Base-by-base conservation (phyloP, 1,140 invertebrate genomes). In the Arion vulgaris region DNA sequence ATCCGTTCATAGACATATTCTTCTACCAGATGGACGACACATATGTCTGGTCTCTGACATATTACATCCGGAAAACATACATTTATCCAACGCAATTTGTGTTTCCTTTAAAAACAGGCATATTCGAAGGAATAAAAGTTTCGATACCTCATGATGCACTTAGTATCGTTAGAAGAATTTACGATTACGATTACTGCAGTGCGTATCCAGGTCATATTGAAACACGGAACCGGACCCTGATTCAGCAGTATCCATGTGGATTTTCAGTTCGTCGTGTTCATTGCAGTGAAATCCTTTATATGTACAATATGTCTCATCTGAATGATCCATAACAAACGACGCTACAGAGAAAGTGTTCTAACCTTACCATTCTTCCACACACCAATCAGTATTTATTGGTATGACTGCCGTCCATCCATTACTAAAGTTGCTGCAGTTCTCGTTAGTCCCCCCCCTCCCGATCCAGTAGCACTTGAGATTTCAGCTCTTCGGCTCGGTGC, bases 1-100 rank as follows among this genome's bases (percentile, higher is more conserved):
- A 34, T 15, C 66, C 66, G 62, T 71, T 69, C 38, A 28, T 80
- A 39, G 66, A 80, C 45, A 80, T 80, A 15, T 71, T 71, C 62
- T 51, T 80, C 26, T 68, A 71, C 39, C 39, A 39, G 38, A 71
- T 28, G 26, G 68, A 80, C 45, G 62, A 49, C 13, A 15, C 2
- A 11, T 71, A 71, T 38, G 38, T 80, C 15, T 80, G 78, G 78
- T n/a, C 66, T 5, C 7, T 80, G 13, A 51, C 66, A 11, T 28
- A 69, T n/a, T 80, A 71, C 66, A 71, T 34, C 7, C 28, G 26
- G 4, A 80, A 80, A 28, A 71, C 34, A 19, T 49, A 11, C 36
- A 66, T 71, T 7, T 80, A 71, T 32, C 78, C 62, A 11, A 17
- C 32, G 4, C 23, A 72, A 11, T 23, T 32, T 38, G 78, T 80